Percentiles rank a stretch among this genome's conserved stretches.
These are phyloP conservation scores for Helicoverpa armigera DNA, from an alignment of 1,140 invertebrate species.

Conservation along the genomic window DNA sequence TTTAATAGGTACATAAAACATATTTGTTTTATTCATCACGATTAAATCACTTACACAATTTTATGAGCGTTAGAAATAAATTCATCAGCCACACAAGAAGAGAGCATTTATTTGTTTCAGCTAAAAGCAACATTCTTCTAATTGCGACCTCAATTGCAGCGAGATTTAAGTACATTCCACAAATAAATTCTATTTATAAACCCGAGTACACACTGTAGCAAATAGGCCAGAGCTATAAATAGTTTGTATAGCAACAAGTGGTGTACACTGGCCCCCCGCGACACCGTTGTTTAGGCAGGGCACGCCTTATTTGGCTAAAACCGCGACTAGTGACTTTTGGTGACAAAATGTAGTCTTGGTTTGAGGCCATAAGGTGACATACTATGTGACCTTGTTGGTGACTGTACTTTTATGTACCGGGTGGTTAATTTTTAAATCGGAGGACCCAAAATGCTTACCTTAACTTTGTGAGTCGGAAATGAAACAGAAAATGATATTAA, in stretches of 20 bases:
- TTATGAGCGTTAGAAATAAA: neutral
- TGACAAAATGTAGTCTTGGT: neutral
- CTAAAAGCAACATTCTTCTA: constrained; percentile 21
- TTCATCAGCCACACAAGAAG: constrained; percentile 7
- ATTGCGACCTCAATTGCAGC: constrained; percentile 27
- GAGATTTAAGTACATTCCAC: constrained; percentile 25
- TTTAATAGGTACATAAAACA: neutral
- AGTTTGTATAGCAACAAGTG: constrained; percentile 34
- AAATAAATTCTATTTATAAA: constrained; percentile 32
- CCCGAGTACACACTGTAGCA: constrained; percentile 16
- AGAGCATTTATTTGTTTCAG: neutral
- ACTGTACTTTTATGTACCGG: neutral
- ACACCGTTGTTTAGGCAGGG: constrained; percentile 17
- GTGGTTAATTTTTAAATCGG: neutral
- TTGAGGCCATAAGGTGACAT: constrained; percentile 18
- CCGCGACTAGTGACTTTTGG: constrained; percentile 18
- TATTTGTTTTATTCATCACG: neutral
- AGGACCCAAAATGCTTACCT: neutral
- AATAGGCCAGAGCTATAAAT: constrained; percentile 34
- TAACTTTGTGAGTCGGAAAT: too few species aligned
- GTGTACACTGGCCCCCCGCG: constrained; percentile 8
- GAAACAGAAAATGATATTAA: too few species aligned
- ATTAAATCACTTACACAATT: neutral
- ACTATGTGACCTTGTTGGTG: neutral
- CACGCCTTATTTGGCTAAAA: constrained; percentile 38